Evolutionary conservation across 2,888 invertebrate species (phyloP), one percentile per base, ranked within the genome.

Genomic region (Cantharis rustica): DNA sequence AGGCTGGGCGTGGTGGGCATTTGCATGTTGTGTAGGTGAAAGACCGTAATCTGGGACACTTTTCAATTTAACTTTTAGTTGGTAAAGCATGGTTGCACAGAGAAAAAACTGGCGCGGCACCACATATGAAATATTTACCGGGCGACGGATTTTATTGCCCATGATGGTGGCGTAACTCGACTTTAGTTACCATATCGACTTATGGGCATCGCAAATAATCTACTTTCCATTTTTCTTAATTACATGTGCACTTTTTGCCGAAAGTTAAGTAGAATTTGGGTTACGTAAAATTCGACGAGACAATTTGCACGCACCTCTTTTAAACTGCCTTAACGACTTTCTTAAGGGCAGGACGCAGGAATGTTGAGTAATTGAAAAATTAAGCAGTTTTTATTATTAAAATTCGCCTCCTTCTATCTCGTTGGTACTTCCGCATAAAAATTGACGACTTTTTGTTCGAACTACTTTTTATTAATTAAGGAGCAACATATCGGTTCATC

Each of bases 41-140:
- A 83, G 84, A 85, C 84, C 84, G 76, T 81, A 76, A 84, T 82
- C 80, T 85, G 82, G 85, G 80, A 83, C 84, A 83, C 84, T 83
- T 84, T 83, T 84, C 82, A 81, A 83, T 80, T 82, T 78, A 73
- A 76, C 78, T 78, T 78, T 78, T 76, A 78, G 78, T 69, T 78
- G 73, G 68, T 68, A 27, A 68, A 78, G 73, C 73, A 73, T 75
- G 73, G 75, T 16, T 68, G 26, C 10, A 27, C 63, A 75, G 73
- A 73, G 72, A 78, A 78, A 77, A 78, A 78, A 78, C 78, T 75
- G 70, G 78, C 75, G 73, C 72, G 68, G 72, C 75, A 77, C 74
- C 74, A 77, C 75, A 77, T 77, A 77, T 72, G 75, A 75, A 75
- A 64, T 73, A 47, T 47, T 47, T 47, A 70, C 71, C 63, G 75